A percentile compares a stretch with the other conserved stretches of the same genome.
Evolutionary conservation across 2,113 vertebrate genomes (phyloP).

Genomic region (Cyphomyrus discorhynchus): DNA sequence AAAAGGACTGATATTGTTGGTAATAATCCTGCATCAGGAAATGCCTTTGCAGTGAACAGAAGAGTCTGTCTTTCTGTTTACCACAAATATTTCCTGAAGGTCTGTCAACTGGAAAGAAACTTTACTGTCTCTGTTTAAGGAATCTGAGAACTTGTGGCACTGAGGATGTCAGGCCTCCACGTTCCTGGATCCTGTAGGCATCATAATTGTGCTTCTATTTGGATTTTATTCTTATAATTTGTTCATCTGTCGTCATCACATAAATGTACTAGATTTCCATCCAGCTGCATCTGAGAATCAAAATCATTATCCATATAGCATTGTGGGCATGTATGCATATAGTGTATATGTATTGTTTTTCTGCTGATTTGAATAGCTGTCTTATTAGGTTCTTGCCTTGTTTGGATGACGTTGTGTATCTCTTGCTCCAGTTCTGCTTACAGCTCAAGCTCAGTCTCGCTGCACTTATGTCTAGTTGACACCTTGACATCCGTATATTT

Average conservation of each 20-base stretch:
- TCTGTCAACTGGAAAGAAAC: conserved; percentile 6
- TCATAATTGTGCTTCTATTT: not conserved
- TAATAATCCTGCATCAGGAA: conserved; percentile 19
- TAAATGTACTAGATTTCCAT: not conserved
- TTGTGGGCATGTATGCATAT: not conserved
- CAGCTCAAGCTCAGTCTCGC: not conserved
- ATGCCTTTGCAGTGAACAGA: conserved; percentile 18
- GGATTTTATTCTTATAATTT: not conserved
- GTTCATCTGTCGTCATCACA: not conserved
- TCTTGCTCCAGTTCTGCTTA: not conserved
- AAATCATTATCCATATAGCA: not conserved
- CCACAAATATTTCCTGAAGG: conserved; percentile 24
- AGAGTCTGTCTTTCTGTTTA: not conserved
- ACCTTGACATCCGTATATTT: not conserved
- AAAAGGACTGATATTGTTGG: conserved; percentile 16
- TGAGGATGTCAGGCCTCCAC: not conserved
- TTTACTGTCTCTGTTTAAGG: conserved; percentile 12
- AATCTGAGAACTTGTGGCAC: not conserved
- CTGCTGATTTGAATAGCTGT: not conserved
- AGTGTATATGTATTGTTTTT: not conserved
- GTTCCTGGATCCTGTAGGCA: not conserved
- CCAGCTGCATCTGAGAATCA: not conserved
- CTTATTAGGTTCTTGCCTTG: not conserved
- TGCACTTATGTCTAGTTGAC: not conserved
- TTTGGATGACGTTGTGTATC: not conserved